These are phyloP conservation scores for Crotalus helleri DNA, from an alignment of 2,113 vertebrate genomes.

Conservation along the genomic window DNA sequence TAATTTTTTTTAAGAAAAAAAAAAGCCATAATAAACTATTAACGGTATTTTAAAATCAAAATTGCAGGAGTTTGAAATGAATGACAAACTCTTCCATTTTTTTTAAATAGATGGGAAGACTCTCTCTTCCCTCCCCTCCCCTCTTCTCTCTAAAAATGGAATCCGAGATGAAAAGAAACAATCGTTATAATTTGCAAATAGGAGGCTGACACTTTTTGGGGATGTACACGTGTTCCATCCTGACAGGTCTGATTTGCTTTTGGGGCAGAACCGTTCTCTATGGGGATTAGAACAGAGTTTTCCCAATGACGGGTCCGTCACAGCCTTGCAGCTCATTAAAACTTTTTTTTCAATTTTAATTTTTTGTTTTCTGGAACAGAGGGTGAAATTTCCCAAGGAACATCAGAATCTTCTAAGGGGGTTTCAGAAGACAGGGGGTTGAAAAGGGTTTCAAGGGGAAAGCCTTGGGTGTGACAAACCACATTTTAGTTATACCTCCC, in stretches of 20 bases:
- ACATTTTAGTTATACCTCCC: slow-evolving; percentile 72
- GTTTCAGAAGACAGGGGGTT: slow-evolving; percentile 65
- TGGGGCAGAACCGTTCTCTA: slow-evolving; percentile 59
- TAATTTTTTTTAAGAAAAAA: slow-evolving; percentile 5
- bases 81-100: slow-evolving; percentile 58
- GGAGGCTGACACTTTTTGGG: slow-evolving; percentile 70
- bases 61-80: slow-evolving; percentile 53
- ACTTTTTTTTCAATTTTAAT: slow-evolving; percentile 52
- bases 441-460: slow-evolving; percentile 75
- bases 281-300: neutral
- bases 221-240: slow-evolving; percentile 59
- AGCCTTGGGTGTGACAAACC: slow-evolving; percentile 80
- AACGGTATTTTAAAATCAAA: slow-evolving; percentile 61
- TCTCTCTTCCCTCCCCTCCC: neutral
- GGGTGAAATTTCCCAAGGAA: slow-evolving; percentile 67
- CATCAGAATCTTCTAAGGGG: slow-evolving; percentile 67
- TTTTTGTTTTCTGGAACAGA: slow-evolving; percentile 20
- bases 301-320: slow-evolving; percentile 67
- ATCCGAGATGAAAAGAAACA: slow-evolving; percentile 49
- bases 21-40: slow-evolving; percentile 65
- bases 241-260: slow-evolving; percentile 74
- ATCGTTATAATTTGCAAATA: slow-evolving; percentile 74
- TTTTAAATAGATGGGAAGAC: slow-evolving; percentile 56
- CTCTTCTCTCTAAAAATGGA: slow-evolving; percentile 43
- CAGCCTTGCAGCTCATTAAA: slow-evolving; percentile 76